A percentile compares a stretch with the other conserved stretches of the same genome.
Evolutionary conservation across 2,888 invertebrate species (phyloP).

Genomic region (Tethea ocularis): DNA sequence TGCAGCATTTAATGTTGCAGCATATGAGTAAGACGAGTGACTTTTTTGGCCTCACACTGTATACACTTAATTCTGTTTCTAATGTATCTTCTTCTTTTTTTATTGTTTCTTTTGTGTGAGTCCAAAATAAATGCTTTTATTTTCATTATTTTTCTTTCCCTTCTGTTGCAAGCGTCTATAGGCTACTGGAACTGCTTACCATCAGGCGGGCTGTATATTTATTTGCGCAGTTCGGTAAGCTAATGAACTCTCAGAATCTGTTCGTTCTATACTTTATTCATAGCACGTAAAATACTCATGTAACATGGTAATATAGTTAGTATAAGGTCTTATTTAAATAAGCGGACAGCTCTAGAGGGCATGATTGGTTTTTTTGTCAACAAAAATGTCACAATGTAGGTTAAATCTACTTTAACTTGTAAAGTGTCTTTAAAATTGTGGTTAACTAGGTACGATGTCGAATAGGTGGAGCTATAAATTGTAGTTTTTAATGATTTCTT

Average conservation of each 20-base stretch:
- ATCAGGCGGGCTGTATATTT: too few relatives aligned
- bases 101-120: too few relatives aligned
- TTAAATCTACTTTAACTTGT: constrained; percentile 7
- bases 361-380: background rate
- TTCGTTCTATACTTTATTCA: background rate
- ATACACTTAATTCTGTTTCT: too few relatives aligned
- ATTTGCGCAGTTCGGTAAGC: too few relatives aligned
- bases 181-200: too few relatives aligned
- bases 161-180: too few relatives aligned
- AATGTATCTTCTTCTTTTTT: too few relatives aligned
- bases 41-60: too few relatives aligned
- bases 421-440: background rate
- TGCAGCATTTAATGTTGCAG: too few relatives aligned
- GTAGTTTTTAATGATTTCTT: constrained; percentile 1
- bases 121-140: too few relatives aligned
- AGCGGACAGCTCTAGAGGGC: background rate
- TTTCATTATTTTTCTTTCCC: too few relatives aligned
- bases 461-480: background rate
- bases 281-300: background rate
- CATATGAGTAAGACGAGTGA: too few relatives aligned
- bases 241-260: background rate
- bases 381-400: constrained; percentile 9
- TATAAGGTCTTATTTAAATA: constrained; percentile 9
- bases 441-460: background rate
- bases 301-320: constrained; percentile 2